Evolutionary conservation across 2,888 invertebrate genomes (phyloP).

Genomic region (Slavum lentiscoides): DNA sequence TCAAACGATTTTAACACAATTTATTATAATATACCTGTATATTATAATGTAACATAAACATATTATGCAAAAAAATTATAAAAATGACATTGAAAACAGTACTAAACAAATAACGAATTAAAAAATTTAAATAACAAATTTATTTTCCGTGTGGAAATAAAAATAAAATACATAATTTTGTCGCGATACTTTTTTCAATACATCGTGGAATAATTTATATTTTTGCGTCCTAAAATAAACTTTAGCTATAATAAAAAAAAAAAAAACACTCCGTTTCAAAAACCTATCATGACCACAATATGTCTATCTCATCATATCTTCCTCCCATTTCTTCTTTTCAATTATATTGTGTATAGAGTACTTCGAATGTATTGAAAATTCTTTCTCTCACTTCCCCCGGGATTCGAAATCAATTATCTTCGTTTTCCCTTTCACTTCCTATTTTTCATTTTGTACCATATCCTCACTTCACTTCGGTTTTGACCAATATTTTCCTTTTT

Average conservation of each 20-base stretch:
- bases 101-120: no score
- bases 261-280: background rate
- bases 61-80: no score
- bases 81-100: no score
- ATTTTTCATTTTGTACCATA: conserved; percentile 17
- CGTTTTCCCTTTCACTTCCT: conserved; percentile 12
- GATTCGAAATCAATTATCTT: conserved; percentile 26
- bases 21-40: no score
- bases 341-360: conserved; percentile 14
- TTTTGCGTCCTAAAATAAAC: background rate
- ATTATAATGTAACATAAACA: no score
- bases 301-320: conserved; percentile 23
- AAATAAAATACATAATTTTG: background rate
- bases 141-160: no score
- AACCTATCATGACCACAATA: conserved; percentile 20
- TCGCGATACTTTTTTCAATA: background rate
- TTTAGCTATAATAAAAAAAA: background rate
- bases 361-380: conserved; percentile 13
- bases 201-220: background rate
- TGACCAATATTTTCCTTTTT: background rate
- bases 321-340: conserved; percentile 11
- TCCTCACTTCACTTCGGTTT: background rate
- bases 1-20: no score
- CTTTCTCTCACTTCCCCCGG: conserved; percentile 7
- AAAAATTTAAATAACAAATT: no score